Conservation (phyloP, 2,888 invertebrate species). For the Dynastes hyllus region DNA sequence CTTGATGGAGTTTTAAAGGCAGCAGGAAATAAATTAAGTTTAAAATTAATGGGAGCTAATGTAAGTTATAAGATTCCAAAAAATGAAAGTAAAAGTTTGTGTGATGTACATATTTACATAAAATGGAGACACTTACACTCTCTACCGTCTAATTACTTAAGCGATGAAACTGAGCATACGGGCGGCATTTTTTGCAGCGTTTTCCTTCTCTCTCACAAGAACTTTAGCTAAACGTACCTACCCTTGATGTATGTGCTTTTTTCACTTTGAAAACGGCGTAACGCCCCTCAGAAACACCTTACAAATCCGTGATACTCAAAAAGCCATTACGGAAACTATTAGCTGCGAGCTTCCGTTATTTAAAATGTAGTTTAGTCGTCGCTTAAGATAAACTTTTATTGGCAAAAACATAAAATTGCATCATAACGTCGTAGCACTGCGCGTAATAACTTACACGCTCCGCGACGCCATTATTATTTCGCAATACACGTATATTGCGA, state of each 20-base stretch:
- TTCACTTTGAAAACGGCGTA: conserved; percentile 15
- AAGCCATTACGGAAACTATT: conserved; percentile 48
- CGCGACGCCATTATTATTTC: conserved; percentile 36
- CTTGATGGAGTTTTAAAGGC: too few relatives aligned
- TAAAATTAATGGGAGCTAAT: too few relatives aligned
- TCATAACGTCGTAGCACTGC: conserved; percentile 35
- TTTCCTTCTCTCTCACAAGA: too few relatives aligned
- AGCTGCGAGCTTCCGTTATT: conserved; percentile 43
- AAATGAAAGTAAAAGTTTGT: too few relatives aligned
- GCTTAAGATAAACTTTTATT: conserved; percentile 48
- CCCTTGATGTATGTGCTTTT: conserved; percentile 17
- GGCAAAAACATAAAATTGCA: conserved; percentile 47
- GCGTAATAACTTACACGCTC: conserved; percentile 42
- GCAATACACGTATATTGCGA: conserved; percentile 37
- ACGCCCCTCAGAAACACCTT: conserved; percentile 31
- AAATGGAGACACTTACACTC: too few relatives aligned
- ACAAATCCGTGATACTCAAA: conserved; percentile 46
- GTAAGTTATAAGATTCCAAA: too few relatives aligned
- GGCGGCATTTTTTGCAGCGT: too few relatives aligned
- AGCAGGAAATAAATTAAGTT: too few relatives aligned
- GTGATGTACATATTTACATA: too few relatives aligned
- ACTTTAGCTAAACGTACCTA: conserved; percentile 1
- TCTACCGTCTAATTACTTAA: too few relatives aligned
- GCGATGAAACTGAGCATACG: too few relatives aligned
- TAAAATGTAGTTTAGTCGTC: conserved; percentile 46